Percentiles rank a stretch among this genome's conserved stretches.
Conservation (phyloP, 2,113 vertebrate species). For the Rhodinocichla rosea region DNA sequence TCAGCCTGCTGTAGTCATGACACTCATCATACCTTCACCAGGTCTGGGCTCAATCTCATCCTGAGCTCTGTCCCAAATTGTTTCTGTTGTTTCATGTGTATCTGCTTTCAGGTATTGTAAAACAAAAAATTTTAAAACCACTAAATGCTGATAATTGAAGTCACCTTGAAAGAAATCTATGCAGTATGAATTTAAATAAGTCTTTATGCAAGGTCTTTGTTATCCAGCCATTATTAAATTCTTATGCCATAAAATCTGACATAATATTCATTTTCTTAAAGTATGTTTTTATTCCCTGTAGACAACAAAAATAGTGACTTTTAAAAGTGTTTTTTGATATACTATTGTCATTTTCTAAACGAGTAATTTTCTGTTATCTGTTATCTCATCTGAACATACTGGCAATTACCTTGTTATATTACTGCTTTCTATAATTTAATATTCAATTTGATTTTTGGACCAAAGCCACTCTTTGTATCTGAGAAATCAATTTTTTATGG, state of each 20-base stretch:
- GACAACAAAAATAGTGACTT: not conserved
- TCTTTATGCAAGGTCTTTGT: not conserved
- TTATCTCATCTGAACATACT: not conserved
- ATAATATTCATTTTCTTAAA: not conserved
- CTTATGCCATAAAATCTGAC: not conserved
- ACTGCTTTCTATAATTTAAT: conserved; percentile 26
- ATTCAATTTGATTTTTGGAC: conserved; percentile 21
- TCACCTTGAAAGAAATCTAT: not conserved
- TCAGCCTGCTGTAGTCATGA: not conserved
- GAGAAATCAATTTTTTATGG: conserved; percentile 21
- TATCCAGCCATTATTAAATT: not conserved
- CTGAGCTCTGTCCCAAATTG: not conserved
- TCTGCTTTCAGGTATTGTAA: not conserved
- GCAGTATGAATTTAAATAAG: not conserved
- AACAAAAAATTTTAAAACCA: not conserved
- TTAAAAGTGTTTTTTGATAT: not conserved
- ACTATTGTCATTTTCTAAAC: not conserved
- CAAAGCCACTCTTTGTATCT: not conserved
- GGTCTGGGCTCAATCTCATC: not conserved
- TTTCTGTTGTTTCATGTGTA: accelerated
- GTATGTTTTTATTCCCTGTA: not conserved
- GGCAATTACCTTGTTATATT: not conserved
- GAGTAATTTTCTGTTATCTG: not conserved
- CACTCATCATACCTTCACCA: not conserved
- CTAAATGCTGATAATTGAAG: not conserved